Evolutionary conservation across 2,888 invertebrate genomes (phyloP), one percentile per base, ranked within the genome.

Genomic region (Heliconius ethilla): DNA sequence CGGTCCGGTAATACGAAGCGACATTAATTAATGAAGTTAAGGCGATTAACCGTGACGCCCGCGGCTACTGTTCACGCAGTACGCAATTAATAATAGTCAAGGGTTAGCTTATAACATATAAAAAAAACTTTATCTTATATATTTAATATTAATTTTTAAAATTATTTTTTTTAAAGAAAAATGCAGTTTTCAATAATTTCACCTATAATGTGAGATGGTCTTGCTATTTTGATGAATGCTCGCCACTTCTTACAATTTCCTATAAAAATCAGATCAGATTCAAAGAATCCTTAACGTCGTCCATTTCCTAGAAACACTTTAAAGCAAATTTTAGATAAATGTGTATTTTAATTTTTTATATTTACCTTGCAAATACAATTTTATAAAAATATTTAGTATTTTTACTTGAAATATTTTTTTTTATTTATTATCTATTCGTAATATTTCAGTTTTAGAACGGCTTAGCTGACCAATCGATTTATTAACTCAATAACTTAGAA

Each of bases 11-110:
- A 91, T 89, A 90, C 89, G 84, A 86, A 84, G 86, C 85, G 88
- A 88, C 88, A 84, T 89, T 90, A 89, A 92, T 92, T 92, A 91
- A 92, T 92, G 88, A 89, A 90, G 87, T 92, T 89, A 90, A 90
- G 90, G 86, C 89, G 90, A 92, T 92, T 92, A 92, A 86, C 85
- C 75, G 70, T 65, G 63, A 75, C 40, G 75, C 75, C 45, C 55
- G 55, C 45, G 70, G 66, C 65, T 70, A 59, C 59, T 76, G 66
- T 75, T 45, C 67, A 55, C 67, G 45, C 33, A 67, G 25, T 66
- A 75, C 72, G 27, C 73, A 29, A 67, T 77, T 74, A 74, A 77
- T 77, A 74, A 77, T 74, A 74, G 66, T 73, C 22, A 63, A 74
- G 65, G 29, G 65, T n/a, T 13, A 74, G 63, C 27, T 22, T 18